A percentile compares a stretch with the other conserved stretches of the same genome.
Conservation (phyloP, 2,888 invertebrate species). For the Agrypnus murinus region DNA sequence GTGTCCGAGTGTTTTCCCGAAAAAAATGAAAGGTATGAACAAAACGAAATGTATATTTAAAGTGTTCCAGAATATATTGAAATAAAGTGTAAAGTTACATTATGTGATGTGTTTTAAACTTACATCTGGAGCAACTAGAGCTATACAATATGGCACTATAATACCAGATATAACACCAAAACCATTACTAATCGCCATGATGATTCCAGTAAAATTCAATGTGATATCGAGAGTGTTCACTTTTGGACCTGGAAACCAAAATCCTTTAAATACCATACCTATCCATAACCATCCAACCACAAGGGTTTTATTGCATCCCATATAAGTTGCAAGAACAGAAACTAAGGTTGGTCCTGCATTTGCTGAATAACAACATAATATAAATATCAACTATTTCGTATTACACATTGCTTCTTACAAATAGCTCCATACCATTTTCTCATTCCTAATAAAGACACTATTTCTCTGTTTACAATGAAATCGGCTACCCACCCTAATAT, state of each 20-base stretch:
- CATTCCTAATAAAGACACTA: neutral
- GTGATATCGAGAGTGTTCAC: constrained; percentile 79
- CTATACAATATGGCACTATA: constrained; percentile 76
- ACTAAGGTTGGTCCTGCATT: constrained; percentile 77
- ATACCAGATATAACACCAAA: constrained; percentile 77
- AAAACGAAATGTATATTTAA: too few species aligned
- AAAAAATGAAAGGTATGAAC: too few species aligned
- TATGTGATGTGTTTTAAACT: constrained; percentile 62
- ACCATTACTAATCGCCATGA: constrained; percentile 79
- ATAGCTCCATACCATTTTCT: constrained; percentile 27
- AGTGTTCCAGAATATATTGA: too few species aligned
- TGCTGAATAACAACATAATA: constrained; percentile 69
- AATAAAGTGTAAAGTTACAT: neutral
- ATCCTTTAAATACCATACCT: constrained; percentile 80
- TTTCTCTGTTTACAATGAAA: neutral
- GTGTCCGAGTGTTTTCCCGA: too few species aligned
- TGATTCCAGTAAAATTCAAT: constrained; percentile 78
- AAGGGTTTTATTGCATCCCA: constrained; percentile 74
- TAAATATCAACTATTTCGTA: neutral
- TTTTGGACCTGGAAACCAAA: constrained; percentile 80
- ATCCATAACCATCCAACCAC: constrained; percentile 75
- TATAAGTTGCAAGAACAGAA: constrained; percentile 77
- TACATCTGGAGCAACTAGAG: constrained; percentile 76
- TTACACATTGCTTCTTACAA: constrained; percentile 3
- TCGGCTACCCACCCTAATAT: constrained; percentile 18